phyloP scores from a whole-genome alignment of 2,797 vertebrate species.

The Diceros bicornis region DNA sequence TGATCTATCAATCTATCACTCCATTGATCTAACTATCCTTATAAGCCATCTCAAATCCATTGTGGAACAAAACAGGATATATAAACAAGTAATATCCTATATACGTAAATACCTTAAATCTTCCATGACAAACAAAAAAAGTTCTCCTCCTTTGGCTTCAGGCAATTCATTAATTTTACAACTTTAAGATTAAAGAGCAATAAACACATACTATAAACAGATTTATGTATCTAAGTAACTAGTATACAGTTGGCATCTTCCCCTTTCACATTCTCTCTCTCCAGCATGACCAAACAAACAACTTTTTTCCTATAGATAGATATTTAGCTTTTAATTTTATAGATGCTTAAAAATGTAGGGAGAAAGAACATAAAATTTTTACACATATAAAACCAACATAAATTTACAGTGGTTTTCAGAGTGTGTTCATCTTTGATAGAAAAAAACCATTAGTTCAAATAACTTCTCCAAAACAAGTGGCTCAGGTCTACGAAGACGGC shows the following conservation, averaged over 20 bases:
- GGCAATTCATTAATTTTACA: background rate
- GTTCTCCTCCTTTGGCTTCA: background rate
- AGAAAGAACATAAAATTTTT: background rate
- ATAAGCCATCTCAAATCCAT: background rate
- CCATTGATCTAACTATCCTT: background rate
- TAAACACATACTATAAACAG: background rate
- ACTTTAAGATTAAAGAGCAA: background rate
- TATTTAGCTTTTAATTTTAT: conserved; percentile 33
- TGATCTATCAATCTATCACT: background rate
- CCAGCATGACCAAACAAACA: background rate
- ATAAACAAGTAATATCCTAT: background rate
- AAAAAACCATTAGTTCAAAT: background rate
- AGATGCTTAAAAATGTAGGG: background rate
- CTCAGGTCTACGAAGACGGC: background rate
- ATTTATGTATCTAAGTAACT: background rate
- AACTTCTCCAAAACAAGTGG: background rate
- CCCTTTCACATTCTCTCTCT: background rate
- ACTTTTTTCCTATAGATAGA: background rate
- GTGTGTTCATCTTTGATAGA: background rate
- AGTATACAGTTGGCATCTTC: background rate
- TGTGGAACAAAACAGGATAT: background rate
- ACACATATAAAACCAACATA: background rate
- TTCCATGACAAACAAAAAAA: background rate
- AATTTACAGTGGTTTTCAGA: background rate
- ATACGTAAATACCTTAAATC: conserved; percentile 5